Evolutionary conservation across 2,888 invertebrate species (phyloP).

Genomic region (Melinopterus prodromus): DNA sequence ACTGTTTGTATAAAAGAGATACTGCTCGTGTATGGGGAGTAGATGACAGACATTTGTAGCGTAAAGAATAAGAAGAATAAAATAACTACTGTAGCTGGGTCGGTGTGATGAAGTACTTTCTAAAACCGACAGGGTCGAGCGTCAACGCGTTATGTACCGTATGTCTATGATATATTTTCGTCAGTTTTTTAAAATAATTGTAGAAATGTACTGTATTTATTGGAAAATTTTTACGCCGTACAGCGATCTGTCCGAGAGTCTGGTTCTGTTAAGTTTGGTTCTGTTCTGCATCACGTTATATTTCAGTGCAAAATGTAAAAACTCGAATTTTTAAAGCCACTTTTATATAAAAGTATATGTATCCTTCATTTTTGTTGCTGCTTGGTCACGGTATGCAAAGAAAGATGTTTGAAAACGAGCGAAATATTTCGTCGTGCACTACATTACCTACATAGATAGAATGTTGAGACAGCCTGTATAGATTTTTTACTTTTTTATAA

Average conservation of each 20-base stretch:
- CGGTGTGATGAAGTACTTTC: background rate
- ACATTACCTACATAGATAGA: background rate
- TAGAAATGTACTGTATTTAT: slow-evolving; percentile 52
- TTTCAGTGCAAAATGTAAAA: background rate
- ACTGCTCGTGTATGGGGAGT: slow-evolving; percentile 56
- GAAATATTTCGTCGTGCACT: background rate
- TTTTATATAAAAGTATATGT: background rate
- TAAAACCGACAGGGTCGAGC: too few species aligned
- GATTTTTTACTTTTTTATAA: slow-evolving; percentile 61
- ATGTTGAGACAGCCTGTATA: slow-evolving; percentile 42
- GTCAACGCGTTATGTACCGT: background rate
- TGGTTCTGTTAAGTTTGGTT: background rate
- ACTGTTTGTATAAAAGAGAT: slow-evolving; percentile 58
- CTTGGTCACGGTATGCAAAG: background rate
- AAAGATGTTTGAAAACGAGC: background rate
- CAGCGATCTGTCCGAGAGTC: too few species aligned
- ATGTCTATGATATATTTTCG: background rate
- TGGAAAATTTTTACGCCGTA: slow-evolving; percentile 57
- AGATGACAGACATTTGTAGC: slow-evolving; percentile 54
- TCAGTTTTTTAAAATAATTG: background rate
- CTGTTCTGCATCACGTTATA: background rate
- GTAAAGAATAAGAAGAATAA: slow-evolving; percentile 45
- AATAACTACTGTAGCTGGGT: background rate
- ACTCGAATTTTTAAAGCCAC: background rate
- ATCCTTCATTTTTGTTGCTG: background rate